Percentiles rank a stretch among this genome's conserved stretches.
phyloP scores from a whole-genome alignment of 2,113 vertebrate species.

The Astatotilapia flaviijosephi region DNA sequence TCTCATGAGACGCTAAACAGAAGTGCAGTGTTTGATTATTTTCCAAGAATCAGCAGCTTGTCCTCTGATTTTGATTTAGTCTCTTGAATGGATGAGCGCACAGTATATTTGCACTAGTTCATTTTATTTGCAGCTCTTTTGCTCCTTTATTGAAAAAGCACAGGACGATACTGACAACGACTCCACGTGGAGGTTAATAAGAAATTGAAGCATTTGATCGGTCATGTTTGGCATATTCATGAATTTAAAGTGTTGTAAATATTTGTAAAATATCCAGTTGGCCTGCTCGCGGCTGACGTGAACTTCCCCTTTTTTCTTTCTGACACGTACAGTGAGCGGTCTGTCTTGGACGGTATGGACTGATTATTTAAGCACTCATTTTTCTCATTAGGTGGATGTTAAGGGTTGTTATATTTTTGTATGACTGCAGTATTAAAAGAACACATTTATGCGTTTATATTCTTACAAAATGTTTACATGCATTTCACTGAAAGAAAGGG shows the following conservation, averaged over 20 bases:
- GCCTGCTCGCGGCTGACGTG: neutral
- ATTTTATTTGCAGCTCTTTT: neutral
- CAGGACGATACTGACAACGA: neutral
- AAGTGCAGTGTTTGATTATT: neutral
- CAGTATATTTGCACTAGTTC: neutral
- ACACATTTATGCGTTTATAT: slow-evolving; percentile 57
- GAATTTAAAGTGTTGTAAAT: neutral
- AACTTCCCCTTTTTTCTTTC: neutral
- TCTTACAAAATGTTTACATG: slow-evolving; percentile 45
- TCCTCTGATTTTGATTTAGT: neutral
- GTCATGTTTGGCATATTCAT: neutral
- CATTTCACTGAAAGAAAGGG: neutral
- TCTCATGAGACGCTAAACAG: neutral
- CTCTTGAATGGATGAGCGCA: neutral
- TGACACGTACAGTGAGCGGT: neutral
- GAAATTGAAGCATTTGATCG: neutral
- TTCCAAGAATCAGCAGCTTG: neutral
- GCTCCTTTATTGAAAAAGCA: neutral
- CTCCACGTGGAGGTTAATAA: neutral
- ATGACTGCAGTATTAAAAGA: slow-evolving; percentile 45
- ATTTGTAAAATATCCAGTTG: neutral
- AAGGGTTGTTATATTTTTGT: slow-evolving; percentile 51
- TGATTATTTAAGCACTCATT: slow-evolving; percentile 29
- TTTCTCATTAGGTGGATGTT: slow-evolving; percentile 5
- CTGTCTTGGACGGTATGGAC: neutral